Evolutionary conservation across 2,113 vertebrate species (phyloP).

Genomic region (Amblyornis subalaris): DNA sequence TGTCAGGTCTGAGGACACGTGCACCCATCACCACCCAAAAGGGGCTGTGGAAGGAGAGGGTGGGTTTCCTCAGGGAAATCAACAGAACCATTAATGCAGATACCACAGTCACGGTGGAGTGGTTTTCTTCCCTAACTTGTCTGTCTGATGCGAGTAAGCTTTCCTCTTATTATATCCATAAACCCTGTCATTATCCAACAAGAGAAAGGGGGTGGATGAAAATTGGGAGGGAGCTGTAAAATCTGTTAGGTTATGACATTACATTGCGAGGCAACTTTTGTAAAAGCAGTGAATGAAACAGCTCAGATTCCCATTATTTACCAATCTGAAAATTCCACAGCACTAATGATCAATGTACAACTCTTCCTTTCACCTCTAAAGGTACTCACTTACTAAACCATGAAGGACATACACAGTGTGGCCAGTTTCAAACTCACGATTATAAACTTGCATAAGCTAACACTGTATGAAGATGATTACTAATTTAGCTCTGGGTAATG

Average conservation of each 20-base stretch:
- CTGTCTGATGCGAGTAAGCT: neutral
- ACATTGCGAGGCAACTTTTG: neutral
- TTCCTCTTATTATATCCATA: neutral
- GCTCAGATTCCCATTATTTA: neutral
- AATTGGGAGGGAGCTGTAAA: neutral
- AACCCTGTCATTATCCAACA: accelerated
- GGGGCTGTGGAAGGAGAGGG: neutral
- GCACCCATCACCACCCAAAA: neutral
- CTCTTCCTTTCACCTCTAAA: neutral
- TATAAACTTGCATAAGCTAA: neutral
- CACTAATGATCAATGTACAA: neutral
- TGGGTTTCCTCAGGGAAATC: neutral
- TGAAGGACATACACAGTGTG: accelerated
- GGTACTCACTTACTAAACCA: accelerated
- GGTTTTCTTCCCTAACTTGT: neutral
- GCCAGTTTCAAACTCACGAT: neutral
- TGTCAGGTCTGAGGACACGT: accelerated
- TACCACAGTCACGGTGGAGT: neutral
- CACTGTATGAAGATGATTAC: accelerated
- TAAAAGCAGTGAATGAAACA: neutral
- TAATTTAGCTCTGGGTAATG: neutral
- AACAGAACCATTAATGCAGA: neutral
- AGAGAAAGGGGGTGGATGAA: neutral
- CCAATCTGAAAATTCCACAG: neutral
- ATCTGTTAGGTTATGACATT: neutral